Percentiles rank a stretch among this genome's conserved stretches.
Conservation (phyloP, 2,113 vertebrate genomes). For the Apaloderma vittatum region DNA sequence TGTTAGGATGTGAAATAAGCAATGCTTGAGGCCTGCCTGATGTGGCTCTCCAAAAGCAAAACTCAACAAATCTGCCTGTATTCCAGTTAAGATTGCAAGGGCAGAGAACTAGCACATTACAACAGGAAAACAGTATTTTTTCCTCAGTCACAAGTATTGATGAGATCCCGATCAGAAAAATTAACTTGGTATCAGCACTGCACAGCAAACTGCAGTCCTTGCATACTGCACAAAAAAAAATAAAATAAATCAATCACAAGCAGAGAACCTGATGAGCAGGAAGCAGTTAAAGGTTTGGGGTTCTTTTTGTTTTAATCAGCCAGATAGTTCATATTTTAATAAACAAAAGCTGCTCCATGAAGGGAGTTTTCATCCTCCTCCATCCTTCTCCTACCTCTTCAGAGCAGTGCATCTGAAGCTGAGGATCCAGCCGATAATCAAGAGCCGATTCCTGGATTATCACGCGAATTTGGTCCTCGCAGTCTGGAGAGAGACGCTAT, state of each 20-base stretch:
- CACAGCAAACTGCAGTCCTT: neutral
- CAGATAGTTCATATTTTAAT: neutral
- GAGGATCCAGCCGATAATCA: constrained; percentile 96
- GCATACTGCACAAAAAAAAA: neutral
- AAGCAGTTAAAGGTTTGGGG: neutral
- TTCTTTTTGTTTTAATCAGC: neutral
- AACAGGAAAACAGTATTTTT: neutral
- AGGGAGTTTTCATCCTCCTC: neutral
- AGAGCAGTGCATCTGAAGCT: constrained; percentile 95
- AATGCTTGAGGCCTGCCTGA: neutral
- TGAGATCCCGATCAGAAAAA: neutral
- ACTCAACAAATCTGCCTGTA: neutral
- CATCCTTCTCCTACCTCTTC: constrained; percentile 86
- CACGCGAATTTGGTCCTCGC: constrained; percentile 94
- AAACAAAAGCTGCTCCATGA: neutral
- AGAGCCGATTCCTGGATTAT: constrained; percentile 96
- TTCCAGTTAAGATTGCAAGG: neutral
- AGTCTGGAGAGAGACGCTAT: constrained; percentile 94
- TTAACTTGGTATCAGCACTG: neutral
- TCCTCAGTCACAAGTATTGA: neutral
- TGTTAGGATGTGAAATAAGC: neutral
- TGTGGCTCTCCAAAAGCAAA: neutral
- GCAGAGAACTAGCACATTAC: neutral
- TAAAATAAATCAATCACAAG: neutral
- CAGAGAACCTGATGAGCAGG: neutral